Conservation (phyloP, 2,888 invertebrate genomes). For the Amaurobius ferox region DNA sequence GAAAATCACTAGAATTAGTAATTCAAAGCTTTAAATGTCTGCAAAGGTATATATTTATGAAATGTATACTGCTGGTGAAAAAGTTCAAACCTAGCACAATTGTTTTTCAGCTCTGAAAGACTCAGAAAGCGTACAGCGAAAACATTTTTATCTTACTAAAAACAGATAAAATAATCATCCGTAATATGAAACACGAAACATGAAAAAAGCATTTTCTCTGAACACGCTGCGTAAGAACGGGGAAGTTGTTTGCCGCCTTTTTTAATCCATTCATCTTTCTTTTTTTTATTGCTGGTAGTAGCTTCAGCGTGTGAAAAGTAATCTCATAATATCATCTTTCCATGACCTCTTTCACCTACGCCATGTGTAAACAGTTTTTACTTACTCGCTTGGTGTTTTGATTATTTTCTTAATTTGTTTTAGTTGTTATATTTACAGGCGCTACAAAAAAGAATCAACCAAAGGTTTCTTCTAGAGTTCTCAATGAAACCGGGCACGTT, state of each 20-base stretch:
- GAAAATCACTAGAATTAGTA: too few relatives aligned
- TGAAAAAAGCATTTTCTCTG: background rate
- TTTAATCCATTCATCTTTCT: conserved; percentile 28
- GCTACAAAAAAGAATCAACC: background rate
- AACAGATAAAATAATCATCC: background rate
- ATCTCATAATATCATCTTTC: conserved; percentile 41
- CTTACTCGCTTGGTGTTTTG: background rate
- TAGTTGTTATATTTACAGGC: background rate
- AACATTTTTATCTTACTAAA: background rate
- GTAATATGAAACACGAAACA: background rate
- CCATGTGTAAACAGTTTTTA: conserved; percentile 57
- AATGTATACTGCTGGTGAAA: too few relatives aligned
- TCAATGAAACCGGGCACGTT: background rate
- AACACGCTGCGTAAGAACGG: background rate
- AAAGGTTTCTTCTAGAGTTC: background rate
- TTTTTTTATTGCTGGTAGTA: conserved; percentile 10
- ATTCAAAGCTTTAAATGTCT: too few relatives aligned
- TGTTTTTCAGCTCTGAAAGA: too few relatives aligned
- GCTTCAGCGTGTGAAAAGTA: conserved; percentile 35
- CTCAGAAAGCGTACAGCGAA: too few relatives aligned
- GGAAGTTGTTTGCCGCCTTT: background rate
- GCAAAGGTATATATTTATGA: too few relatives aligned
- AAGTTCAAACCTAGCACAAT: too few relatives aligned
- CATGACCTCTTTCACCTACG: conserved; percentile 36
- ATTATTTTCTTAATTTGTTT: background rate